These are phyloP conservation scores for Anadara kagoshimensis DNA, from an alignment of 1,140 invertebrate genomes.

Conservation along the genomic window DNA sequence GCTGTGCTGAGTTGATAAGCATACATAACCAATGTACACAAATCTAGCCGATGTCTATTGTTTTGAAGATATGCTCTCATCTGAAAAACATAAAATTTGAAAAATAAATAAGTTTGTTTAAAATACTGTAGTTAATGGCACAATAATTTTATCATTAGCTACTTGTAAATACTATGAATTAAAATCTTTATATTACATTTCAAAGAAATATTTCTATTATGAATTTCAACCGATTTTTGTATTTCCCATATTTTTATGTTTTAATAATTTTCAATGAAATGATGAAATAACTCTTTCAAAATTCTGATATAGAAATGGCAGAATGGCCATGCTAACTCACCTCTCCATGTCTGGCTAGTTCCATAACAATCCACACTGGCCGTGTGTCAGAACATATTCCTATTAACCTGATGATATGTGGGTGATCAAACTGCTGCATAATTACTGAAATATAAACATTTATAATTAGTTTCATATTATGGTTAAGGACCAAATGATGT, in stretches of 20 bases:
- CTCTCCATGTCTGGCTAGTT: constrained; percentile 95
- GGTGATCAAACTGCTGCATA: constrained; percentile 99
- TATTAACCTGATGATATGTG: constrained; percentile 96
- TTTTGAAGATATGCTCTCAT: constrained; percentile 94
- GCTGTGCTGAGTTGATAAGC: constrained; percentile 97
- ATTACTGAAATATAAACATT: constrained; percentile 83
- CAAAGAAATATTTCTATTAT: neutral
- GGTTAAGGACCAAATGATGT: too few relatives aligned
- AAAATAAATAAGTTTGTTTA: neutral
- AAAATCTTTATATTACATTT: too few relatives aligned
- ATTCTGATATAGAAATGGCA: too few relatives aligned
- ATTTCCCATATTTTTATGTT: neutral
- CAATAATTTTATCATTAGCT: too few relatives aligned
- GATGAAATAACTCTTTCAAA: neutral
- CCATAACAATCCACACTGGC: constrained; percentile 99
- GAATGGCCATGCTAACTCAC: constrained; percentile 76
- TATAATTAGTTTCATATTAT: neutral
- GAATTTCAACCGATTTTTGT: neutral
- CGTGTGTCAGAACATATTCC: constrained; percentile 91
- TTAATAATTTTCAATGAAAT: neutral
- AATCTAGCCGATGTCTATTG: constrained; percentile 88
- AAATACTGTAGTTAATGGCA: neutral
- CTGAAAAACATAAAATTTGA: constrained; percentile 57
- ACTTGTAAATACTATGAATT: too few relatives aligned
- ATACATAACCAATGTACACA: constrained; percentile 92